These are phyloP conservation scores for Sebastolobus alascanus DNA, from an alignment of 2,797 vertebrate species.

Conservation along the genomic window DNA sequence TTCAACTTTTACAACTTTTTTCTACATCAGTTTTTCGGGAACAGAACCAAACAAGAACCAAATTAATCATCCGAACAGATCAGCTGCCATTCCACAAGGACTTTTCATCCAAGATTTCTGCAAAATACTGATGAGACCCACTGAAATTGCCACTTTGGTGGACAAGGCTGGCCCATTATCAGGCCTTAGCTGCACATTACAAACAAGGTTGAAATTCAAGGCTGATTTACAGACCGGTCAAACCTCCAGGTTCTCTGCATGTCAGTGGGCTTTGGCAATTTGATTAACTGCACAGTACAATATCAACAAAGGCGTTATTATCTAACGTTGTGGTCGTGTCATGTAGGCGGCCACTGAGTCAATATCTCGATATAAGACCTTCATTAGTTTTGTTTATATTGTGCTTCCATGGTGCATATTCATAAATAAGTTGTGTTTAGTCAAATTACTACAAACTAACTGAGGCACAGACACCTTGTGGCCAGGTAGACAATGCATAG, in stretches of 20 bases:
- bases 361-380: not conserved
- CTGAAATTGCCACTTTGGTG: slow-evolving; percentile 1
- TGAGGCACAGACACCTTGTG: not conserved
- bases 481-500: not conserved
- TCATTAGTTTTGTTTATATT: not conserved
- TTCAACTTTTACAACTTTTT: slow-evolving; percentile 1
- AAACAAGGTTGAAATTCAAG: not conserved
- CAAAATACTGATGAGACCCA: not conserved
- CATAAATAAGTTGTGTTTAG: not conserved
- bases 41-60: slow-evolving; percentile 14
- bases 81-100: not conserved
- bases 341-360: not conserved
- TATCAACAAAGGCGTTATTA: not conserved
- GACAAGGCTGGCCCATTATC: not conserved
- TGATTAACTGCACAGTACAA: not conserved
- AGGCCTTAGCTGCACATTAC: slow-evolving; percentile 8
- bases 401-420: not conserved
- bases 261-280: not conserved
- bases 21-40: not conserved
- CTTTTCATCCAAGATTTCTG: not conserved
- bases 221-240: not conserved
- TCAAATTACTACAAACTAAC: not conserved
- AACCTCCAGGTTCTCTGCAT: not conserved
- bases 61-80: not conserved
- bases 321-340: not conserved